Base-by-base conservation (phyloP, 2,888 invertebrate genomes). In the Pterostichus niger region DNA sequence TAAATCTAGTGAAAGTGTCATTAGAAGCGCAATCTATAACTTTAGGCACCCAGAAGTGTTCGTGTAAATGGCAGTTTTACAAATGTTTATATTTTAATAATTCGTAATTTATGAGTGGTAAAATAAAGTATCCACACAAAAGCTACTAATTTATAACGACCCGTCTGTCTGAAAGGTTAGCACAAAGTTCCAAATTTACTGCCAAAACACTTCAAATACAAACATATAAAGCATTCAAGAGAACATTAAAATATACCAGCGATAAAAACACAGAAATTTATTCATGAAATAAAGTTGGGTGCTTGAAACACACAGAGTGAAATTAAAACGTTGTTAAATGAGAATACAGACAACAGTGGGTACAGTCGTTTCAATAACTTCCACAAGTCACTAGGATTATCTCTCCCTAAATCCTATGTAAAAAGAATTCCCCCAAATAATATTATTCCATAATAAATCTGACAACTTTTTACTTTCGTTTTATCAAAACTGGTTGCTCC, bases 231-330 rank as follows among this genome's bases (percentile, higher is more conserved):
- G 24, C 71, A 71, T 71, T 71, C 44, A 71, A 17, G 35, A 64
- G 64, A 31, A 64, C 64, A 64, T 64, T 64, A 64, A 71, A 46
- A 71, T 71, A 71, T 71, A 71, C 40, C 46, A 46, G 44, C 24
- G 71, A 71, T 71, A 71, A 71, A 71, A 71, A 71, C 35, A 15
- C 71, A 71, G 44, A 71, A 71, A 71, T 71, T 71, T 71, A 71
- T 71, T 71, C 71, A 71, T 71, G 71, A 44, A 46, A 71, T 71
- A 71, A 71, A 71, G 44, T 71, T 71, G 24, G 71, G 46, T 71
- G 46, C 71, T 71, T 68, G 40, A 10, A 13, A 71, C 17, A 59
- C 31, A 59, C 59, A 24, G 59, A 46, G 44, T 13, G 71, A 71
- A 71, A 71, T 71, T 71, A 71, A 71, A 71, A 71, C 46, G 71